These are phyloP conservation scores for Auanema sp. DNA, from an alignment of 2,888 invertebrate genomes.

Conservation along the genomic window DNA sequence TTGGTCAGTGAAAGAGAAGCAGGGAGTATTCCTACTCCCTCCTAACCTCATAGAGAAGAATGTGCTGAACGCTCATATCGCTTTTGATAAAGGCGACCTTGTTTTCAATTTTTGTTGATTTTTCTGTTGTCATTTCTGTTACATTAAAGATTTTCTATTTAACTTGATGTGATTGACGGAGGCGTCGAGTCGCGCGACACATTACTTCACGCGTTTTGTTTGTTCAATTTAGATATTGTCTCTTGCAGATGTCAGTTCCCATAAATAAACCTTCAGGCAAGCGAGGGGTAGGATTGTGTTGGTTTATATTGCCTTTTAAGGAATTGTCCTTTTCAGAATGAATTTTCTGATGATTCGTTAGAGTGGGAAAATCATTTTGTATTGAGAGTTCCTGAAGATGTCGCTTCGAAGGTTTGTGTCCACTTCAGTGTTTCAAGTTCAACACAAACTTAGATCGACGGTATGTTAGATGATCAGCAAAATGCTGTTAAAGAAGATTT, in stretches of 20 bases:
- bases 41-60: conserved; percentile 15
- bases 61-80: conserved; percentile 20
- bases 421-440: conserved; percentile 6
- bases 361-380: conserved; percentile 61
- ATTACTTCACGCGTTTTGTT: conserved; percentile 3
- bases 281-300: too few species aligned
- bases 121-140: conserved; percentile 11
- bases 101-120: conserved; percentile 29
- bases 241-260: neutral
- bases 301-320: too few species aligned
- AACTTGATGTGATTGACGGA: neutral
- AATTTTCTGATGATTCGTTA: conserved; percentile 34
- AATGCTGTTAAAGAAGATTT: conserved; percentile 35
- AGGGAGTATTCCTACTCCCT: conserved; percentile 51
- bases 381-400: conserved; percentile 53
- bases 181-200: neutral
- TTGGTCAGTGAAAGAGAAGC: conserved; percentile 48
- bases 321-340: neutral
- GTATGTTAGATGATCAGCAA: conserved; percentile 18
- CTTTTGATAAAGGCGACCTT: conserved; percentile 22
- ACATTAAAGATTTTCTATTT: neutral
- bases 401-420: conserved; percentile 27
- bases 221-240: conserved; percentile 6
- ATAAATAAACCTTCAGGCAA: neutral
- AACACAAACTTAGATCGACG: conserved; percentile 19